Evolutionary conservation across 2,888 invertebrate species (phyloP), one percentile per base, ranked within the genome.

Genomic region (Lepetodrilus schrolli): DNA sequence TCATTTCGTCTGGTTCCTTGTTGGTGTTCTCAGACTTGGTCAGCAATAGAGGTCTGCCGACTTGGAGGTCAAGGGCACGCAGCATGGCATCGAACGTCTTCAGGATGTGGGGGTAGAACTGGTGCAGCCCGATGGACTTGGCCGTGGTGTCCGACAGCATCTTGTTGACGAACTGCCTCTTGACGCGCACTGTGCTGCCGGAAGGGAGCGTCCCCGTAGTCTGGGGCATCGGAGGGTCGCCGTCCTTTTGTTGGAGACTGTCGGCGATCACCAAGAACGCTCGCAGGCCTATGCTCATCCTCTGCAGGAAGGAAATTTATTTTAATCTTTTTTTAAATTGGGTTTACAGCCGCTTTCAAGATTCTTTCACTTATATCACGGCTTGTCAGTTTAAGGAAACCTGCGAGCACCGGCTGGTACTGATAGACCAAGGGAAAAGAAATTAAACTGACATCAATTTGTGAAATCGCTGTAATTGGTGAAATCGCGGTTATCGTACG

Each of bases 251-350:
- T 88, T 99, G 99, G 72, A 99, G 92, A 83, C 98, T 96, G 89
- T 99, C 99, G 0, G 99, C 98, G 1, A 99, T 98, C 0, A 99
- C 99, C 10, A 99, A 93, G 90, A 99, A 98, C 0, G 99, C 99
- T 84, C 99, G 93, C 66, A 99, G 92, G 0, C 99, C 99, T 72
- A 99, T 99, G 84, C 97, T 98, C 99, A 99, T 99, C 77, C 99
- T 92, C 91, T 91, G 84, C 37, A 79, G 51, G 26, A 20, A 23
- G 51, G 30, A 23, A 26, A n/a, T 4, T 2, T 47, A 7, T 47
- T n/a, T 47, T n/a, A 3, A 47, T 47, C 47, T 47, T 47, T 47
- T 47, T n/a, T 47, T 47, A n/a, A n/a, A n/a, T n/a, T n/a, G n/a
- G n/a, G n/a, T n/a, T n/a, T n/a, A n/a, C n/a, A n/a, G n/a, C n/a